A percentile compares a stretch with the other conserved stretches of the same genome.
These are phyloP conservation scores for Conger conger DNA, from an alignment of 2,113 vertebrate species.

Conservation along the genomic window DNA sequence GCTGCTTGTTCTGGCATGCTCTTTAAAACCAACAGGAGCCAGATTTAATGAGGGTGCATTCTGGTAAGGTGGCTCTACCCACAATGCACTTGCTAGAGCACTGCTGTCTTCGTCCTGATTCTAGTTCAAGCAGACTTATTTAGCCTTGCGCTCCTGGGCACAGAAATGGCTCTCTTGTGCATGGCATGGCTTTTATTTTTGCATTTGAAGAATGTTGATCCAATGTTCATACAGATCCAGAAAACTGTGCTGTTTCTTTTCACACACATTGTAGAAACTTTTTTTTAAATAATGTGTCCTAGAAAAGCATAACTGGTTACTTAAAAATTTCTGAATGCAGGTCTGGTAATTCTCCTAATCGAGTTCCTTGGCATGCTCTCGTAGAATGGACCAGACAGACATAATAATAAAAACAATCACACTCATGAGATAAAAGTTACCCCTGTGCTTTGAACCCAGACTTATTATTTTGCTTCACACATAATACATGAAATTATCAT, in stretches of 20 bases:
- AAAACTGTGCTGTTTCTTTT: neutral
- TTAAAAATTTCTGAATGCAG: neutral
- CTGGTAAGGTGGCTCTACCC: slow-evolving; percentile 25
- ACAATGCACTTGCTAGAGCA: slow-evolving; percentile 9
- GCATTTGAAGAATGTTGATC: slow-evolving; percentile 14
- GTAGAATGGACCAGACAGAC: too few relatives aligned
- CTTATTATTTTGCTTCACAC: too few relatives aligned
- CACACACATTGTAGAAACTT: neutral
- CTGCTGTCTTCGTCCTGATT: neutral
- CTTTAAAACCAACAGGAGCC: slow-evolving; percentile 32
- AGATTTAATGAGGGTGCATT: slow-evolving; percentile 37
- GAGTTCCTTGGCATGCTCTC: too few relatives aligned
- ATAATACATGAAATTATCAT: too few relatives aligned
- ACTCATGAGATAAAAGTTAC: neutral
- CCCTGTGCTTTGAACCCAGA: neutral
- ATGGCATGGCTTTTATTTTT: slow-evolving; percentile 23
- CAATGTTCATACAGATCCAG: slow-evolving; percentile 19
- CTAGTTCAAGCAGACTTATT: slow-evolving; percentile 30
- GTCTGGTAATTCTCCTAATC: neutral
- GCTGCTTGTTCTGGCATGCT: slow-evolving; percentile 32
- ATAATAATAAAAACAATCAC: neutral
- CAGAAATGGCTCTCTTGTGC: neutral
- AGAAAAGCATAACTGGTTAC: slow-evolving; percentile 17
- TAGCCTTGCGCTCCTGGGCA: slow-evolving; percentile 13
- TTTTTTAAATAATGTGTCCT: slow-evolving; percentile 39